Evolutionary conservation across 1,140 invertebrate species (phyloP).

Genomic region (Drosophila albomicans): DNA sequence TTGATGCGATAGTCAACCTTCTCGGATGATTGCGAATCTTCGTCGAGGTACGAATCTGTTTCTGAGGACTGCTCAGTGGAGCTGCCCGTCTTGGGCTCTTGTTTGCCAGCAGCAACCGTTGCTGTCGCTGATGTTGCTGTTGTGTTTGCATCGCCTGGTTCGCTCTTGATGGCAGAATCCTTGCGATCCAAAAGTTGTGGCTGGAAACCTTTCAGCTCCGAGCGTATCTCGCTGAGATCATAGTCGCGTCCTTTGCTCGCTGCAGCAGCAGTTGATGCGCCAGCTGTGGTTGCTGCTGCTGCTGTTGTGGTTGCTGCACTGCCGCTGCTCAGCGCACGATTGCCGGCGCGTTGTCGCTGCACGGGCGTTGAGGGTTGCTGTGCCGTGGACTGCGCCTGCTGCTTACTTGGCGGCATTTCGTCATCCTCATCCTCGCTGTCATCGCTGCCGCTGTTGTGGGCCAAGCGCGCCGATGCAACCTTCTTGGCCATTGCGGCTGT

Average conservation of each 20-base stretch:
- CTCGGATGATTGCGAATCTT: conserved; percentile 83
- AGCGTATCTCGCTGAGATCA: conserved; percentile 93
- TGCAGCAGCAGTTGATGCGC: not conserved
- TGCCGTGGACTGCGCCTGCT: conserved; percentile 55
- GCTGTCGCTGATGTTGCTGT: too few species aligned
- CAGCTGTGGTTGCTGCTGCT: not conserved
- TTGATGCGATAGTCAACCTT: conserved; percentile 63
- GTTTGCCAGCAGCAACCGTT: conserved; percentile 32
- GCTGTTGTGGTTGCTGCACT: not conserved
- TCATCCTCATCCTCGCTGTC: conserved; percentile 63
- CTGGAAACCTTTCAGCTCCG: conserved; percentile 91
- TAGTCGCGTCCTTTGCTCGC: conserved; percentile 89
- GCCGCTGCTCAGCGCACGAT: conserved; percentile 60
- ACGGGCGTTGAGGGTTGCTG: conserved; percentile 44
- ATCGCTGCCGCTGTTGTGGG: conserved; percentile 44
- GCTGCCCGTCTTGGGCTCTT: conserved; percentile 69
- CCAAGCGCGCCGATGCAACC: not conserved
- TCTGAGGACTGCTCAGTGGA: conserved; percentile 79
- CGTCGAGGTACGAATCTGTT: conserved; percentile 78
- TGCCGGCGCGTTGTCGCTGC: conserved; percentile 56
- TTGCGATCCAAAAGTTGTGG: conserved; percentile 60
- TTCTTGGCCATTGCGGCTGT: conserved; percentile 33
- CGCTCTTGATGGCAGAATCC: conserved; percentile 42
- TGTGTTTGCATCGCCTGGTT: conserved; percentile 23
- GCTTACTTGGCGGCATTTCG: conserved; percentile 70